Percentiles rank a stretch among this genome's conserved stretches.
Evolutionary conservation across 2,113 vertebrate species (phyloP).

Genomic region (Barbus barbus): DNA sequence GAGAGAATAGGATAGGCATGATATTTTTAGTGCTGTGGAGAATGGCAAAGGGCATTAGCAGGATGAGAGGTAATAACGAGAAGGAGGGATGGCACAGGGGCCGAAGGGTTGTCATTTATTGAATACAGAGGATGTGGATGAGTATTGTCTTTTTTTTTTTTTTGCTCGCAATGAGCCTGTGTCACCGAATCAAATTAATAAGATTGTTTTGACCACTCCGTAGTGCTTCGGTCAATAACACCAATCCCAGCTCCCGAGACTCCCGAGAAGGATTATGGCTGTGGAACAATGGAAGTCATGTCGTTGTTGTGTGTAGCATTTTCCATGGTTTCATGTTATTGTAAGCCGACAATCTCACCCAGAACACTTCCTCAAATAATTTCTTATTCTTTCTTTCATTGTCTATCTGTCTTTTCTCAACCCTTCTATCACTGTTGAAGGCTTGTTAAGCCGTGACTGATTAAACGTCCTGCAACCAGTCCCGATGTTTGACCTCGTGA

Average conservation of each 20-base stretch:
- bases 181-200: conserved; percentile 61
- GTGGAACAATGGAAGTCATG: conserved; percentile 65
- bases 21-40: conserved; percentile 44
- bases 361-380: conserved; percentile 35
- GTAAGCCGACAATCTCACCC: conserved; percentile 45
- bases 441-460: conserved; percentile 58
- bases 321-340: conserved; percentile 1
- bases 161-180: conserved; percentile 60
- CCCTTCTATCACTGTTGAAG: conserved; percentile 49
- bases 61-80: conserved; percentile 6
- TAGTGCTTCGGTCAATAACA: conserved; percentile 60
- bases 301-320: conserved; percentile 51
- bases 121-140: conserved; percentile 59
- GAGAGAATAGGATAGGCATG: conserved; percentile 8
- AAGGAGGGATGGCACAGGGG: neutral
- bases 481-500: conserved; percentile 60
- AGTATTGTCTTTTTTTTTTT: conserved; percentile 67
- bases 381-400: conserved; percentile 2
- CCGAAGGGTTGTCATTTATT: conserved; percentile 51
- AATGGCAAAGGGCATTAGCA: conserved; percentile 13
- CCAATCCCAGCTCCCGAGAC: conserved; percentile 65
- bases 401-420: conserved; percentile 26
- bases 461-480: conserved; percentile 53
- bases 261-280: conserved; percentile 50
- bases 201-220: conserved; percentile 59